Conservation (phyloP, 2,113 vertebrate species). For the Eulemur macaco region DNA sequence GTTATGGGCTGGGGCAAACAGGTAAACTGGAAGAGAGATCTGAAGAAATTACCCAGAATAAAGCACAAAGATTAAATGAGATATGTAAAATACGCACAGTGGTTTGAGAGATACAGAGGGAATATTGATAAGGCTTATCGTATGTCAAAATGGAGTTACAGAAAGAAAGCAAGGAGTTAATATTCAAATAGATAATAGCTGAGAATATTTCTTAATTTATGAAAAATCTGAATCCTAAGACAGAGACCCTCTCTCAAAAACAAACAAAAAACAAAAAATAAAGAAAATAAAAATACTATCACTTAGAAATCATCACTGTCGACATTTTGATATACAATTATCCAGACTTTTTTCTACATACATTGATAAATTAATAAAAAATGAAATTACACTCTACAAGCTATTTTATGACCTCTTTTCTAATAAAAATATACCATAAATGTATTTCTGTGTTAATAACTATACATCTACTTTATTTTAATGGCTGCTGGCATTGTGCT, state of each 20-base stretch:
- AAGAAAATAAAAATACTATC: constrained; percentile 17
- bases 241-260: too few species aligned
- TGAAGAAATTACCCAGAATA: background rate
- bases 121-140: background rate
- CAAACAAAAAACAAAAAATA: background rate
- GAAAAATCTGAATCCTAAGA: background rate
- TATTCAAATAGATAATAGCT: background rate
- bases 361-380: background rate
- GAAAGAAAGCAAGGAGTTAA: background rate
- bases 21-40: background rate
- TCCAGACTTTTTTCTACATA: background rate
- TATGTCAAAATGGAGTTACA: background rate
- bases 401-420: background rate
- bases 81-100: background rate
- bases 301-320: background rate
- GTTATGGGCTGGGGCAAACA: background rate
- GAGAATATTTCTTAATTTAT: background rate
- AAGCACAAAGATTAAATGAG: background rate
- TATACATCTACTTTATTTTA: background rate
- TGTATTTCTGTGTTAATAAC: background rate
- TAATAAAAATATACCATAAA: background rate
- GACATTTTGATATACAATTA: background rate
- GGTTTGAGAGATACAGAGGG: background rate
- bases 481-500: background rate
- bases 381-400: background rate